A percentile compares a stretch with the other conserved stretches of the same genome.
phyloP scores from a whole-genome alignment of 2,113 vertebrate species.

The Furnarius figulus region DNA sequence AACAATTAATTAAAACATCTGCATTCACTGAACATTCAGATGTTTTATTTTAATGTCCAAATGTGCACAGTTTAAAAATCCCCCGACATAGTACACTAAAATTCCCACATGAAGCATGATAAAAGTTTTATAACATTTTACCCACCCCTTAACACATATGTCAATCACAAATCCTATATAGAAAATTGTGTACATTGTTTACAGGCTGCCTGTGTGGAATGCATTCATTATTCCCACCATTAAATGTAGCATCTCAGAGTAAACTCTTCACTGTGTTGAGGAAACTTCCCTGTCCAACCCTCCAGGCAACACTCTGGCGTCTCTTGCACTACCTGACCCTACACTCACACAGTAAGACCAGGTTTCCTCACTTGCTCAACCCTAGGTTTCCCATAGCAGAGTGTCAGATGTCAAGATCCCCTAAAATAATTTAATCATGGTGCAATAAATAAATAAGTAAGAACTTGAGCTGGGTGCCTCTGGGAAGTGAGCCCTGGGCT shows the following conservation, averaged over 20 bases:
- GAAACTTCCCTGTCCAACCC: background rate
- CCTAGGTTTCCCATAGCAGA: background rate
- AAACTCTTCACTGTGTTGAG: background rate
- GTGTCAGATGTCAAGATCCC: background rate
- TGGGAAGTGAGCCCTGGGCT: background rate
- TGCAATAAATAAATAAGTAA: background rate
- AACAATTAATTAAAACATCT: background rate
- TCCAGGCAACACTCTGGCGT: background rate
- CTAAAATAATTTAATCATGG: background rate
- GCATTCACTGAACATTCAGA: background rate
- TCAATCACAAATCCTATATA: background rate
- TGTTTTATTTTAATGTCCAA: constrained; percentile 5
- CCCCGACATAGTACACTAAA: background rate
- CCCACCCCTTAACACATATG: background rate
- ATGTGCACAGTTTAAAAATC: background rate
- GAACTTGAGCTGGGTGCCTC: background rate
- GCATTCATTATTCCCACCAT: background rate
- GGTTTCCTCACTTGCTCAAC: background rate
- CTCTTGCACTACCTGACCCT: background rate
- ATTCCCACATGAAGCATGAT: background rate
- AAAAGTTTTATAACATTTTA: background rate
- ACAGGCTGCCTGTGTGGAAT: background rate
- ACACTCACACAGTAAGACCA: background rate
- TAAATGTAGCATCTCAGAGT: background rate
- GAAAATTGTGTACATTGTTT: background rate